Base-by-base conservation (phyloP, 2,113 vertebrate species). In the Otus sunia region DNA sequence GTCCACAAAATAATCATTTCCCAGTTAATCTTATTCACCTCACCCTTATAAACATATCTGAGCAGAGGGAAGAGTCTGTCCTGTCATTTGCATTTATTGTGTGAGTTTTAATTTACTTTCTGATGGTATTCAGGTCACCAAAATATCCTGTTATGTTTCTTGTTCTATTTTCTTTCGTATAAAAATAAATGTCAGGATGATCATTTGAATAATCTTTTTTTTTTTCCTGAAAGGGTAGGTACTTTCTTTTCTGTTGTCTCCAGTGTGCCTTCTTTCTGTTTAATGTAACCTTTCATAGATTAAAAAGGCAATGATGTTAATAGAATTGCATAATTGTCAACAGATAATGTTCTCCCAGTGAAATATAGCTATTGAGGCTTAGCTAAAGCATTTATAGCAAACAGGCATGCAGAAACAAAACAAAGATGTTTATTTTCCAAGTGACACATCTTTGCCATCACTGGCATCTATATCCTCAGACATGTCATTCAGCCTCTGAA, bases 221-320 rank as follows among this genome's bases (percentile, higher is more conserved):
- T 82, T 59, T 23, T 39, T 3, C 36, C 47, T 87, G 18, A 94
- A 96, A 95, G 76, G 80, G 77, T 89, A 81, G 76, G 32, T 91
- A 36, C 86, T 83, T 95, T 90, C 29, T 68, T 62, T 96, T 95
- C 72, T 94, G 37, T 37, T 50, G 90, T 93, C 88, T 94, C 82
- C 41, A 71, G 83, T 77, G 85, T 92, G 66, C 36, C 90, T 96
- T 90, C 93, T 93, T 97, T 97, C 96, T 97, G 88, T 90, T 96
- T 95, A 87, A 96, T 95, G 72, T 76, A 85, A 87, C 76, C 81
- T 96, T 95, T 97, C 94, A 64, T 89, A 98, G 96, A 97, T 98
- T 97, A 98, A 92, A 89, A 91, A 97, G 90, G 86, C 97, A 97
- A 90, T 97, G 73, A 91, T 97, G 96, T 97, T 97, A 97, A 98